Percentiles rank a stretch among this genome's conserved stretches.
Conservation (phyloP, 2,888 invertebrate species). For the Caenorhabditis sp. region DNA sequence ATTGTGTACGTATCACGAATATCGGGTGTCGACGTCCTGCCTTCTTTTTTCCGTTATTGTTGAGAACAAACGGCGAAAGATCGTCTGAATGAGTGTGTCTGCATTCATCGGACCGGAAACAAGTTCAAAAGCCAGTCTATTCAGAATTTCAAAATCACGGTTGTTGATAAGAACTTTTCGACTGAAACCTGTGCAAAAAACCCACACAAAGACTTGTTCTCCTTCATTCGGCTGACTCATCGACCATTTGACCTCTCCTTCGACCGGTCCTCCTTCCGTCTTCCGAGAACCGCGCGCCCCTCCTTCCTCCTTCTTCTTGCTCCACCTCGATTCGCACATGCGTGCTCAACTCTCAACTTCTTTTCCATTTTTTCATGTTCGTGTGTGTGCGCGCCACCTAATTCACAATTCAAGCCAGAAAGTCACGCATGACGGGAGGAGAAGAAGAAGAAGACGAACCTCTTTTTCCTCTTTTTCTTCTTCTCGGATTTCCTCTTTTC, state of each 20-base stretch:
- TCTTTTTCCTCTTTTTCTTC: slow-evolving; percentile 13
- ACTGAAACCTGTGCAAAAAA: no score
- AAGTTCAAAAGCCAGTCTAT: no score
- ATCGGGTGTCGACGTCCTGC: neutral
- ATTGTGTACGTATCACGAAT: neutral
- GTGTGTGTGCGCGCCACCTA: slow-evolving; percentile 11
- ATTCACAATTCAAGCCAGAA: slow-evolving; percentile 43
- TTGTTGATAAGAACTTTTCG: no score
- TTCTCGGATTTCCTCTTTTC: slow-evolving; percentile 16
- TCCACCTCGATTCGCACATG: slow-evolving; percentile 38
- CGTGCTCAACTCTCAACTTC: slow-evolving; percentile 21
- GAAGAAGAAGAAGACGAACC: slow-evolving; percentile 31
- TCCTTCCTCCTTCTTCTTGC: slow-evolving; percentile 17
- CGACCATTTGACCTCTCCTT: slow-evolving; percentile 12
- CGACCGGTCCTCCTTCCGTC: neutral
- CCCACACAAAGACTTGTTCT: neutral
- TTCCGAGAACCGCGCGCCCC: neutral
- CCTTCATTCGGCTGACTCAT: slow-evolving; percentile 6
- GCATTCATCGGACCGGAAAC: no score
- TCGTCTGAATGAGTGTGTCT: no score
- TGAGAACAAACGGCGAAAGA: no score
- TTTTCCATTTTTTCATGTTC: slow-evolving; percentile 33
- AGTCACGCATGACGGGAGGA: slow-evolving; percentile 37
- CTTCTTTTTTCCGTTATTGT: neutral
- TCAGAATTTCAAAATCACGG: no score